These are phyloP conservation scores for Macroglossus sobrinus DNA, from an alignment of 2,113 vertebrate genomes.

Conservation along the genomic window DNA sequence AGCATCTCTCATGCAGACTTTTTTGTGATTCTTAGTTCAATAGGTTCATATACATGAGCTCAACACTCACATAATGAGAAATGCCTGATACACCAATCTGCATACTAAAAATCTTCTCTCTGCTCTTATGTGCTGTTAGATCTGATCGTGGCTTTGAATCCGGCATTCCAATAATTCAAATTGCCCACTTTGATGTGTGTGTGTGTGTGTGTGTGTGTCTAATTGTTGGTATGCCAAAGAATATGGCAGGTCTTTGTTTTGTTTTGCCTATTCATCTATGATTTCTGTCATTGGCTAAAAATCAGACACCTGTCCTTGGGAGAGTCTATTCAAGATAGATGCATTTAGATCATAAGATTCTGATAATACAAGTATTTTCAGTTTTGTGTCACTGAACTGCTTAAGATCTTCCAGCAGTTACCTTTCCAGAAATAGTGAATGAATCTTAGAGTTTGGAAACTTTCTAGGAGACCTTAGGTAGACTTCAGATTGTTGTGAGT, in stretches of 20 bases:
- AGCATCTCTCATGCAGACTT: background rate
- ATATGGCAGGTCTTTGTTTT: background rate
- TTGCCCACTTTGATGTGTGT: accelerated
- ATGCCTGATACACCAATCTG: background rate
- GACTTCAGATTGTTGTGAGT: background rate
- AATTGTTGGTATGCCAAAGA: background rate
- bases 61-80: background rate
- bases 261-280: background rate
- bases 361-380: background rate
- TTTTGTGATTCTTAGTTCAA: background rate
- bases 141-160: background rate
- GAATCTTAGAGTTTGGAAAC: background rate
- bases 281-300: background rate
- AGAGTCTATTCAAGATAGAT: background rate
- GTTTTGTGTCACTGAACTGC: background rate
- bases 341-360: background rate
- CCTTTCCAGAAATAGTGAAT: background rate
- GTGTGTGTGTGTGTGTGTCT: too few relatives aligned
- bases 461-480: background rate
- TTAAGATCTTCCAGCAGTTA: background rate
- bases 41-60: background rate
- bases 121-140: background rate
- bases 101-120: background rate
- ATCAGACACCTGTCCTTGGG: background rate
- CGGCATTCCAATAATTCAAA: background rate